phyloP scores from a whole-genome alignment of 2,888 invertebrate genomes.

The Agrochola lota region DNA sequence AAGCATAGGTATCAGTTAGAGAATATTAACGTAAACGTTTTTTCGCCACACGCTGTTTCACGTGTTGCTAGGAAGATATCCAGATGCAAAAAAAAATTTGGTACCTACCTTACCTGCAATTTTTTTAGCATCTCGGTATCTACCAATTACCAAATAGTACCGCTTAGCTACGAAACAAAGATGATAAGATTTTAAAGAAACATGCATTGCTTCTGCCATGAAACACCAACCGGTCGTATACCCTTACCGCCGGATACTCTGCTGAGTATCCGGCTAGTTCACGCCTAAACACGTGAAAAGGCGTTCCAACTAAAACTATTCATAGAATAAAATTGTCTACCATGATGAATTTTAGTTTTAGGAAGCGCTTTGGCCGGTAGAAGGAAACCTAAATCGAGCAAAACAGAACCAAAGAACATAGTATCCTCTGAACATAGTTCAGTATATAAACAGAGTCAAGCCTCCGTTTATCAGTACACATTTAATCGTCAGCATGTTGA shows the following conservation, averaged over 20 bases:
- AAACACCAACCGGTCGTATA: no score
- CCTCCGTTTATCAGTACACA: neutral
- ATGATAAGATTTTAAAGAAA: no score
- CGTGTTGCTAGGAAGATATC: no score
- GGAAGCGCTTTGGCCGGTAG: neutral
- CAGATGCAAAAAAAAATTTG: no score
- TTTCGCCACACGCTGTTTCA: no score
- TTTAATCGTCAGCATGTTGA: conserved; percentile 32
- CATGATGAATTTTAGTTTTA: neutral
- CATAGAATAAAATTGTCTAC: neutral
- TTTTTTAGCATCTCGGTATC: no score
- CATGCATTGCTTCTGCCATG: no score
- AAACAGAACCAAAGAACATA: neutral
- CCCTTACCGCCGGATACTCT: neutral
- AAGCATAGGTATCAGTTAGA: no score
- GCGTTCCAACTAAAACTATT: neutral
- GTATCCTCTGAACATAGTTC: neutral
- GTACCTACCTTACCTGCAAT: no score
- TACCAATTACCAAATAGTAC: no score
- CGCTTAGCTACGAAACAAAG: no score
- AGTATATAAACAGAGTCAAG: conserved; percentile 8
- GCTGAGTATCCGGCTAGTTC: neutral
- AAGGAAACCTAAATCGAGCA: neutral
- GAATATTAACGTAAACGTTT: no score
- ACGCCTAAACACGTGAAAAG: neutral